phyloP scores from a whole-genome alignment of 2,113 vertebrate species.

The Pyxicephalus adspersus region DNA sequence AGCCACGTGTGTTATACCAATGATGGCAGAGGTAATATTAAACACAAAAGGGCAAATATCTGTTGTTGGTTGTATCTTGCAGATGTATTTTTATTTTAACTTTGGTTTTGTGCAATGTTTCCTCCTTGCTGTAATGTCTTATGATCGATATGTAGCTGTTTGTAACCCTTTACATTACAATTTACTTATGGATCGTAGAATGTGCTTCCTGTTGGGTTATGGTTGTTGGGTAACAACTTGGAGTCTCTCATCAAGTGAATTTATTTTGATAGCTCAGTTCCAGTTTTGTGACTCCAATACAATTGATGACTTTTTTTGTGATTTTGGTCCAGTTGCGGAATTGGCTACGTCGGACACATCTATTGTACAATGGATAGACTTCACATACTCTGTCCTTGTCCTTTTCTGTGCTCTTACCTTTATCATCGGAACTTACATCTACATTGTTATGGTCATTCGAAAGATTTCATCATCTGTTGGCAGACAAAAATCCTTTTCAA shows the following conservation, averaged over 20 bases:
- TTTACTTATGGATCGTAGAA: conserved; percentile 7
- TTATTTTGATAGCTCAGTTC: not conserved
- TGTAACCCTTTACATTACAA: conserved; percentile 31
- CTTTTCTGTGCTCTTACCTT: conserved; percentile 18
- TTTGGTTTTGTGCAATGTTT: conserved; percentile 17
- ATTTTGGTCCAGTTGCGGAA: not conserved
- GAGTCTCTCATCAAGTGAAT: not conserved
- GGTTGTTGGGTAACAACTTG: not conserved
- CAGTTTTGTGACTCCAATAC: conserved; percentile 21
- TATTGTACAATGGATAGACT: not conserved
- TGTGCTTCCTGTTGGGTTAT: conserved; percentile 1
- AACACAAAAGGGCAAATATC: not conserved
- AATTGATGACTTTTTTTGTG: conserved; percentile 43
- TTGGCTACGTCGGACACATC: conserved; percentile 28
- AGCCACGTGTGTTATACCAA: conserved; percentile 7
- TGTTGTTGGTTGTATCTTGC: not conserved
- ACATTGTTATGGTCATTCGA: conserved; percentile 8
- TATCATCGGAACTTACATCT: conserved; percentile 13
- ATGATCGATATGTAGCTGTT: conserved; percentile 35
- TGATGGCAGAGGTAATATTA: not conserved
- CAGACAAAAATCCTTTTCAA: conserved; percentile 38
- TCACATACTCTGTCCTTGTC: not conserved
- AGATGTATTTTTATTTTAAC: not conserved
- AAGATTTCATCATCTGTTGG: conserved; percentile 3
- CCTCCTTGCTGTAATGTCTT: conserved; percentile 36